phyloP scores from a whole-genome alignment of 2,113 vertebrate species.

The Pogonocichla stellata region DNA sequence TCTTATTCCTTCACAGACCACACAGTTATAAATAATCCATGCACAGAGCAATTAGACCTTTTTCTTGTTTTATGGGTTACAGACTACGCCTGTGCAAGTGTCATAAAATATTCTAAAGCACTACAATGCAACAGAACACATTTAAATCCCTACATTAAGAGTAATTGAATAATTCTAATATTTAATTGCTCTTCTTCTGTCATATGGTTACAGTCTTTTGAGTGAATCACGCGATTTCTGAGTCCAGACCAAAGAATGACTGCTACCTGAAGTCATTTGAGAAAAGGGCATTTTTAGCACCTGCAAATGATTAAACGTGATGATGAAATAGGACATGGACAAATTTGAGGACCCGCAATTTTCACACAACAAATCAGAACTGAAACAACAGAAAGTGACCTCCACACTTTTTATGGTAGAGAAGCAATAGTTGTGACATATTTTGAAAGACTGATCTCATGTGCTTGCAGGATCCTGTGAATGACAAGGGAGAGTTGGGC shows the following conservation, averaged over 20 bases:
- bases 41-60: conserved; percentile 31
- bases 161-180: neutral
- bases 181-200: neutral
- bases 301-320: neutral
- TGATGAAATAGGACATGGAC: too few relatives aligned
- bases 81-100: neutral
- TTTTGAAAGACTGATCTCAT: neutral
- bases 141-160: neutral
- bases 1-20: conserved; percentile 34
- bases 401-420: neutral
- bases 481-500: neutral
- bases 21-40: conserved; percentile 60
- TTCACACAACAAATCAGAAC: neutral
- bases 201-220: neutral
- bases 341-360: neutral
- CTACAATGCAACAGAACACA: conserved; percentile 12
- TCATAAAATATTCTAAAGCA: neutral
- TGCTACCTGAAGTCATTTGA: neutral
- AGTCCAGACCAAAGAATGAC: neutral
- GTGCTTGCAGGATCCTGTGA: neutral
- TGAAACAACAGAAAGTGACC: neutral
- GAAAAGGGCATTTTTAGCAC: neutral
- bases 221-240: neutral
- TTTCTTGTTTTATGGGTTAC: conserved; percentile 25
- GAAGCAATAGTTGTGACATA: neutral